Base-by-base conservation (phyloP, 2,113 vertebrate species). In the Lates calcarifer region DNA sequence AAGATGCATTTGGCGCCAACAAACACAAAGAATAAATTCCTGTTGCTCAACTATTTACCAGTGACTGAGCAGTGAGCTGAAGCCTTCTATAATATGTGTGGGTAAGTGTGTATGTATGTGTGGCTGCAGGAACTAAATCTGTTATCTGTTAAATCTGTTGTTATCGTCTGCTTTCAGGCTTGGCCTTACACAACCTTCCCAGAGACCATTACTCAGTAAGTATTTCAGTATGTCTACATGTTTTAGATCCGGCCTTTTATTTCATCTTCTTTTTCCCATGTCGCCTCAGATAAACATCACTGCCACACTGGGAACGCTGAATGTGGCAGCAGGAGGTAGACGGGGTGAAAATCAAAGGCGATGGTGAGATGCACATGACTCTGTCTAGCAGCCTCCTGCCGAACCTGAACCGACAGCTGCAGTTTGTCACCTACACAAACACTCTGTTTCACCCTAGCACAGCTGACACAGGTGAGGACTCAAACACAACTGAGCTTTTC, bases 381-480 rank as follows among this genome's bases (percentile, higher is more conserved):
- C 75, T 98, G 57, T 84, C 89, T 1, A 95, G 96, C 80, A 14
- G 81, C 60, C 85, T 83, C 26, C 90, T 96, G 79, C 94, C 92
- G 24, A 95, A 95, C 84, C 93, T 98, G 74, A 98, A 98, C 86
- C 94, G 96, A 26, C 97, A 98, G 94, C 93, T 98, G 65, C 96
- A 98, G 85, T 96, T 98, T 63, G 86, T 98, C 89, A 96, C 95
- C 65, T 98, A 98, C 66, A 97, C 96, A 41, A 98, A 96, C 94
- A 95, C 93, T 0, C 87, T 94, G 58, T 98, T 96, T 87, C 96
- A 97, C 77, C 95, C 96, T 65, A 96, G 95, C 88, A 96, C 96
- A 0, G 96, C 94, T 0, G 97, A 98, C 90, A 96, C 94, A 94
- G 96, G 97, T 98, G 91, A 87, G 78, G 12, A 57, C 41, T 51